Base-by-base conservation (phyloP, 1,140 invertebrate species). In the Hyposmocoma kahamanoa region DNA sequence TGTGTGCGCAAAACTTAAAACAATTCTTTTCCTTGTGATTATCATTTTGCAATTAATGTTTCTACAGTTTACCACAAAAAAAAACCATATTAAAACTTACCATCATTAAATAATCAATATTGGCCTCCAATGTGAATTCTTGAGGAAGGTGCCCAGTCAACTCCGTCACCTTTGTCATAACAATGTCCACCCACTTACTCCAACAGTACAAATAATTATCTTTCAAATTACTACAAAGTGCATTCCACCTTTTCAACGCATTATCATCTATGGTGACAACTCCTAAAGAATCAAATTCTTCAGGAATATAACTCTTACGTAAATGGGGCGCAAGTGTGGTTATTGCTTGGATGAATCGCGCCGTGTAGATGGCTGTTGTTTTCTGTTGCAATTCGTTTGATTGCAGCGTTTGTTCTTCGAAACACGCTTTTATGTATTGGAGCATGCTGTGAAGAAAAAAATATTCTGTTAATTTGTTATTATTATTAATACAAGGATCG, bases 241-340 rank as follows among this genome's bases (percentile, higher is more conserved):
- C 84, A 47, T 89, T 88, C 92, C 92, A 94, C 41, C 89, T 87
- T 15, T 88, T 76, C 18, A 71, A 30, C 0, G 67, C 66, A 19
- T 47, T 56, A 3, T 79, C 68, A 15, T 81, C 74, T 5, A 68
- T 36, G 26, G 38, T 50, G 0, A 66, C 20, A 3, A 67, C 45
- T 5, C 53, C 62, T 4, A 69, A 46, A 28, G 26, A 26, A n/a
- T 62, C 44, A 0, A 41, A 28, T 42, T 67, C 59, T 34, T 88
- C 83, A 9, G 86, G 86, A 17, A 90, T 89, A 56, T 92, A 93
- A 63, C 92, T 93, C 32, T 89, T 89, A 34, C 90, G 90, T 22
- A 94, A 82, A 68, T 90, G 89, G 0, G 89, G 88, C 62, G 92
- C 92, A 22, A 93, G 76, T 39, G 81, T 74, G 1, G 88, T 87